Percentiles rank a stretch among this genome's conserved stretches.
phyloP scores from a whole-genome alignment of 2,113 vertebrate species.

The Perccottus glenii region DNA sequence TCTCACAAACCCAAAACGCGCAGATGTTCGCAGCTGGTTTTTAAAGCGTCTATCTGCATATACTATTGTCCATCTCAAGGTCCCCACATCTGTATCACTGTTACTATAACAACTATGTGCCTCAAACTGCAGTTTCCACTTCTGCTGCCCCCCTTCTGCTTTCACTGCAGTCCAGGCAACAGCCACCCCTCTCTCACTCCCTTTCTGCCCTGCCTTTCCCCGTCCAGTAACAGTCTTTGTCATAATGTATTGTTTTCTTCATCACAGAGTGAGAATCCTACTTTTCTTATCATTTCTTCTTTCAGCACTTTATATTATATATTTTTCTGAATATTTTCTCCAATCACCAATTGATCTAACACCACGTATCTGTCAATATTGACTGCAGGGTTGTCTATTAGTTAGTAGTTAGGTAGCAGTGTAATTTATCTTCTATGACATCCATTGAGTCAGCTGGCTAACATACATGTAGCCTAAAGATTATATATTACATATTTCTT shows the following conservation, averaged over 20 bases:
- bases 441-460: constrained; percentile 31
- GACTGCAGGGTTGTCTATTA: not conserved
- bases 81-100: constrained; percentile 38
- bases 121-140: constrained; percentile 27
- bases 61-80: not conserved
- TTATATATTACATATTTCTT: constrained; percentile 41
- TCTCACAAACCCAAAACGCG: constrained; percentile 5
- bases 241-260: no score
- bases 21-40: constrained; percentile 18
- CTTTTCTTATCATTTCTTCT: constrained; percentile 2
- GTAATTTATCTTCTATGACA: constrained; percentile 42
- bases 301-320: not conserved
- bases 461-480: constrained; percentile 37
- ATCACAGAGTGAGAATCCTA: not conserved
- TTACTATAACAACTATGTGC: constrained; percentile 67
- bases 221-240: constrained; percentile 1
- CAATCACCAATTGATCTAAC: no score
- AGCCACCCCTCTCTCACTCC: constrained; percentile 17
- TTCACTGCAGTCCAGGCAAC: constrained; percentile 49
- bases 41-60: constrained; percentile 1
- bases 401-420: constrained; percentile 21
- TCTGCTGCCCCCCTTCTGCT: constrained; percentile 22
- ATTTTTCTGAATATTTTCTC: no score
- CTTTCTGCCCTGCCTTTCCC: not conserved
- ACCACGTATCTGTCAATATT: no score